These are phyloP conservation scores for Picathartes gymnocephalus DNA, from an alignment of 2,113 vertebrate species.

Conservation along the genomic window DNA sequence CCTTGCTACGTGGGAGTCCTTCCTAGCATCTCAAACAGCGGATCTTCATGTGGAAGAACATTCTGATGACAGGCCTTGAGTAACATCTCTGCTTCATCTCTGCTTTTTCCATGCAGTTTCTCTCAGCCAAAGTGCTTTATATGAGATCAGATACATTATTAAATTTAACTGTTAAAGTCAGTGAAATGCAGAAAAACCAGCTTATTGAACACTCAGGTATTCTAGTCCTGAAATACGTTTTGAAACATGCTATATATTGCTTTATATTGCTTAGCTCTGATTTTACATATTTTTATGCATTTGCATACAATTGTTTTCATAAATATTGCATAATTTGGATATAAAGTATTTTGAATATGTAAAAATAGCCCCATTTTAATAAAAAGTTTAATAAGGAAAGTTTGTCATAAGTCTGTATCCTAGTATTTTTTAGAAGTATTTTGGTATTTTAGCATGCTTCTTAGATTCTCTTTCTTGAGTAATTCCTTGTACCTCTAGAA, in stretches of 20 bases:
- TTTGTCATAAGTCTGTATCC: background rate
- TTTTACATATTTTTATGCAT: slow-evolving; percentile 62
- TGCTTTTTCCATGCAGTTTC: slow-evolving; percentile 1
- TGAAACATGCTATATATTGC: slow-evolving; percentile 3
- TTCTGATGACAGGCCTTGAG: slow-evolving; percentile 71
- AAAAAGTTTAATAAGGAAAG: slow-evolving; percentile 62
- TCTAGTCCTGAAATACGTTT: slow-evolving; percentile 55
- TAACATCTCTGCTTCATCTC: background rate
- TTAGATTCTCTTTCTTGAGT: background rate
- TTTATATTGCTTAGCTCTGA: slow-evolving; percentile 50
- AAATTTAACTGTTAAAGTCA: slow-evolving; percentile 29
- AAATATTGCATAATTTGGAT: slow-evolving; percentile 60
- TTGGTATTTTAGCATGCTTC: background rate
- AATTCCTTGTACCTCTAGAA: background rate
- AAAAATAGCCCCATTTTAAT: slow-evolving; percentile 70
- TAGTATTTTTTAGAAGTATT: background rate
- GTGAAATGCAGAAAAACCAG: slow-evolving; percentile 55
- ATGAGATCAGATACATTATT: slow-evolving; percentile 21
- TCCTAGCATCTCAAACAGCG: slow-evolving; percentile 82
- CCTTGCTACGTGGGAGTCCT: slow-evolving; percentile 94
- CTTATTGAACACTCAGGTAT: slow-evolving; percentile 68
- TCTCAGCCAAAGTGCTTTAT: slow-evolving; percentile 68
- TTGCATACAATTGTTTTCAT: slow-evolving; percentile 57
- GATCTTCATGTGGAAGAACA: slow-evolving; percentile 68
- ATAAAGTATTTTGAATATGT: slow-evolving; percentile 73